Evolutionary conservation across 2,888 invertebrate genomes (phyloP), one percentile per base, ranked within the genome.

Genomic region (Herminia tarsipennalis): DNA sequence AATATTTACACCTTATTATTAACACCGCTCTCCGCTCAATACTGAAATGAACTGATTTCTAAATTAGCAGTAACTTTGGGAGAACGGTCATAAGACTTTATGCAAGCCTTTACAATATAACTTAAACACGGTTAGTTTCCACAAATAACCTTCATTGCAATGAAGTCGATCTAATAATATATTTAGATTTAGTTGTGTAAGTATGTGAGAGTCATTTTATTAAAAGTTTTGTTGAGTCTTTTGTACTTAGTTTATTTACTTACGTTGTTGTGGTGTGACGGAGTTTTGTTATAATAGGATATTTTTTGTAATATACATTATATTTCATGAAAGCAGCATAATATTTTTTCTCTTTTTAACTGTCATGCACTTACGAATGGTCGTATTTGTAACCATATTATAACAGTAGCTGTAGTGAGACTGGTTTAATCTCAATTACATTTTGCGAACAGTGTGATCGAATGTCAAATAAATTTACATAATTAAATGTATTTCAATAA

Each of bases 211-310:
- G 77, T 76, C 66, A 69, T 63, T 70, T 39, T 27, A 41, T 43
- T 47, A 44, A 59, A 55, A 50, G 36, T 63, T 73, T 73, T 77
- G 80, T 81, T 80, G 72, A 73, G 59, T 79, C 64, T 80, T 81
- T 81, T 82, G 79, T 85, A 84, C 83, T 85, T 86, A 84, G 77
- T 82, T 78, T 72, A 70, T 70, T 71, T 74, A 71, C 68, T 68
- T 76, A 68, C 56, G 73, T 77, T 77, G 78, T 79, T 80, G 39
- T 29, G 73, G 73, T 76, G 69, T 73, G 67, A 70, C 65, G 69
- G 69, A 72, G 68, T 75, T 76, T 79, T 77, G 70, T 81, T 78
- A 68, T 77, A 16, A 65, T 66, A 76, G 62, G 59, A 49, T 59
- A 62, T 50, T 33, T 46, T 64, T 67, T 39, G 50, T 66, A 43